These are phyloP conservation scores for Coelopa frigida DNA, from an alignment of 1,140 invertebrate genomes.

Conservation along the genomic window DNA sequence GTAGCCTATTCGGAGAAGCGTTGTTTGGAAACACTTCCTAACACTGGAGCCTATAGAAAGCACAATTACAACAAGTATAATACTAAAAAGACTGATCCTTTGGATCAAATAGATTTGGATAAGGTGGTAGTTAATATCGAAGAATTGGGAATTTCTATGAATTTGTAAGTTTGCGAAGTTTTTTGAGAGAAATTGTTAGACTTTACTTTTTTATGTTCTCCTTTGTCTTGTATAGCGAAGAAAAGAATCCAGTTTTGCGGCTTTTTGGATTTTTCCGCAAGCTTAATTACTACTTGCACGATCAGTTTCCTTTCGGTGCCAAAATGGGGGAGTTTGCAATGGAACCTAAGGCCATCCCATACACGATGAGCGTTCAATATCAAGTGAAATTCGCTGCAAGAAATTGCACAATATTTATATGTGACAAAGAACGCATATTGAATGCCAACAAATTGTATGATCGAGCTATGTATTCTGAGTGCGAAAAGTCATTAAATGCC, in stretches of 20 bases:
- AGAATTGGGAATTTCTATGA: too few species aligned
- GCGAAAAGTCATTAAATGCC: conserved; percentile 18
- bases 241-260: conserved; percentile 17
- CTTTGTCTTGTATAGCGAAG: conserved; percentile 11
- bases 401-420: conserved; percentile 25
- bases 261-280: conserved; percentile 25
- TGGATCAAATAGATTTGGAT: too few species aligned
- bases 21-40: too few species aligned
- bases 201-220: too few species aligned
- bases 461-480: conserved; percentile 24
- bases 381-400: conserved; percentile 27
- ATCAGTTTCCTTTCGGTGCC: conserved; percentile 15
- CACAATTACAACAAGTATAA: too few species aligned
- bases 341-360: conserved; percentile 15
- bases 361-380: conserved; percentile 23
- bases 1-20: too few species aligned
- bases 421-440: conserved; percentile 12
- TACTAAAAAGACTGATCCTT: too few species aligned
- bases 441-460: conserved; percentile 25
- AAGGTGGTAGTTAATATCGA: too few species aligned
- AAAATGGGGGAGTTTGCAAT: conserved; percentile 15
- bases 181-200: too few species aligned
- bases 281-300: conserved; percentile 21
- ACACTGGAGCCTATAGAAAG: too few species aligned
- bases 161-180: too few species aligned